Conservation (phyloP, 1,140 invertebrate species). For the Mya arenaria region DNA sequence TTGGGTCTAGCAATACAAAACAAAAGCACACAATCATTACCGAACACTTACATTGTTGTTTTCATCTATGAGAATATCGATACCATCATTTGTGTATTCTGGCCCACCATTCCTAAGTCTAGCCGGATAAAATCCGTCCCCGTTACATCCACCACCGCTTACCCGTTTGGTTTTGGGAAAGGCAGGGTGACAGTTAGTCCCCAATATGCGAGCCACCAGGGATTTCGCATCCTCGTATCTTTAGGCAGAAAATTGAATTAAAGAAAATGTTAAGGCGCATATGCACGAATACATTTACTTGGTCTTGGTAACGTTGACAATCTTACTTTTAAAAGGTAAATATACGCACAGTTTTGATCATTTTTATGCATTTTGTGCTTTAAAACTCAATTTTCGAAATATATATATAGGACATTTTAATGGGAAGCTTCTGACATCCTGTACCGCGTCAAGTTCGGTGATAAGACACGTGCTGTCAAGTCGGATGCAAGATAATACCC, state of each 20-base stretch:
- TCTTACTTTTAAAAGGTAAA: background rate
- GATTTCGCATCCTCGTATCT: constrained; percentile 56
- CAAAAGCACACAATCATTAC: no score
- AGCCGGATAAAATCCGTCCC: constrained; percentile 55
- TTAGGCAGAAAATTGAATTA: background rate
- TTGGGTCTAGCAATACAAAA: background rate
- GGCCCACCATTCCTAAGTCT: constrained; percentile 16
- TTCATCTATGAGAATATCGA: constrained; percentile 38
- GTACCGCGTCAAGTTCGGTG: no score
- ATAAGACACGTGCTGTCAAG: no score
- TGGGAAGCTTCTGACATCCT: background rate
- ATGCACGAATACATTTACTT: background rate
- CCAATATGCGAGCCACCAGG: constrained; percentile 60
- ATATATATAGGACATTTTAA: background rate
- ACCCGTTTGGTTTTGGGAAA: constrained; percentile 51
- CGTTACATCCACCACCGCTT: constrained; percentile 44
- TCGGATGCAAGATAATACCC: no score
- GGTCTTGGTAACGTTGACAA: background rate
- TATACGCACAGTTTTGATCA: background rate
- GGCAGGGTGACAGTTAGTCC: constrained; percentile 60
- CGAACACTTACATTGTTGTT: constrained; percentile 12
- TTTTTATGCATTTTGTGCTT: background rate
- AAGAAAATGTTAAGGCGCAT: background rate
- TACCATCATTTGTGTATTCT: constrained; percentile 56
- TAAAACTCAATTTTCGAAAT: background rate